phyloP scores from a whole-genome alignment of 92 coral and sea anemone species.

The Parazoanthus darwini region DNA sequence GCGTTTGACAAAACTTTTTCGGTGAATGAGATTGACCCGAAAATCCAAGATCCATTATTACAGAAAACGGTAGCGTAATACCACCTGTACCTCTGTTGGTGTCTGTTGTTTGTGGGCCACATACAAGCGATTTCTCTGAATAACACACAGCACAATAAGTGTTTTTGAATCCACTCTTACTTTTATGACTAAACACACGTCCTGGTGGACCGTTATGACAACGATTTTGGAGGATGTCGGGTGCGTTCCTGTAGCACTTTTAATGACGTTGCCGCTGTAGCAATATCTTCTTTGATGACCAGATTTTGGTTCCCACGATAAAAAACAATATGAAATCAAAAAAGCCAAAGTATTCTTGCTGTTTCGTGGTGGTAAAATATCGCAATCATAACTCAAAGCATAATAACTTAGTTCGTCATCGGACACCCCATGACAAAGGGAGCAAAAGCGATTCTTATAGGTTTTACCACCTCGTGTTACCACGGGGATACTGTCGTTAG shows the following conservation, averaged over 20 bases:
- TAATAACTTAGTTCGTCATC: neutral
- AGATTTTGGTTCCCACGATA: neutral
- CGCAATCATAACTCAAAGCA: neutral
- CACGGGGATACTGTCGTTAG: neutral
- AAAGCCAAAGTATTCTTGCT: neutral
- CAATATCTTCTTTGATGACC: neutral
- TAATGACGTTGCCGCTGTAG: neutral
- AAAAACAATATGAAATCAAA: neutral
- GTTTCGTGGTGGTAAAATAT: neutral
- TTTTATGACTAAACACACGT: neutral
- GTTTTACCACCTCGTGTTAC: neutral
- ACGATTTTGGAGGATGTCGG: neutral
- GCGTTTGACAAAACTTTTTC: neutral
- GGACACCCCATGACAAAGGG: neutral
- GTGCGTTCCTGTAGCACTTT: neutral
- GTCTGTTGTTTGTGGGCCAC: neutral
- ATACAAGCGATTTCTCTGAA: neutral
- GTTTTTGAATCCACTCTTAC: neutral
- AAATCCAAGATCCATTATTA: neutral
- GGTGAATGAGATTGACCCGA: neutral
- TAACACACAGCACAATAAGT: neutral
- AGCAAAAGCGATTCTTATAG: neutral
- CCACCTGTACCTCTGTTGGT: too few species aligned
- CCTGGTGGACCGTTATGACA: neutral
- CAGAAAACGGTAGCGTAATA: slow-evolving; percentile 31